Evolutionary conservation across 2,888 invertebrate genomes (phyloP), one percentile per base, ranked within the genome.

Genomic region (Acrobasis consociella): DNA sequence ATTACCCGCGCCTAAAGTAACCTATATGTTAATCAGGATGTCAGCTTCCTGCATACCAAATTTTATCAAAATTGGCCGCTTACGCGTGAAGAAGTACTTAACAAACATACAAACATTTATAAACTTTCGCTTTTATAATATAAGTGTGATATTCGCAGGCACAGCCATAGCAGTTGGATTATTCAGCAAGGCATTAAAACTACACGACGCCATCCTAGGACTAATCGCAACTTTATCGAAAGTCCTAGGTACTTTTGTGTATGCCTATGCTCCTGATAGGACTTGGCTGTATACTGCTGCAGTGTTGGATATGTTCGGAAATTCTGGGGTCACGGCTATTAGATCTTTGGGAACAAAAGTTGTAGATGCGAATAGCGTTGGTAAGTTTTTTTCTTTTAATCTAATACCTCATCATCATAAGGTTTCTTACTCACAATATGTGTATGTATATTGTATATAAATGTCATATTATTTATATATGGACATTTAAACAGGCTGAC

Each of bases 341-440:
- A 84, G 94, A 64, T 94, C 94, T 0, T 81, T 94, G 58, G 93
- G 93, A 0, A 94, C 94, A 1, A 94, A 94, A 74, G 75, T 94
- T 16, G 94, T 94, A 5, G 85, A 89, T 9, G 81, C 85, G 9
- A 91, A 93, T 69, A 87, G 94, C 84, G 82, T 93, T 64, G 93
- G 93, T 87, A 75, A 72, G 85, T 71, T 9, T 16, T 15, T 49
- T 62, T n/a, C n/a, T n/a, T n/a, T n/a, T n/a, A n/a, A n/a, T n/a
- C n/a, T n/a, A n/a, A n/a, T n/a, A n/a, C n/a, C n/a, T n/a, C n/a
- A n/a, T n/a, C n/a, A n/a, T n/a, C n/a, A n/a, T n/a, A n/a, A n/a
- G n/a, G n/a, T n/a, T n/a, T n/a, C n/a, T n/a, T n/a, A n/a, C n/a
- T n/a, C n/a, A n/a, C n/a, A n/a, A n/a, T n/a, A n/a, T n/a, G n/a